Evolutionary conservation across 2,797 vertebrate species (phyloP), one percentile per base, ranked within the genome.

Genomic region (Martes flavigula): DNA sequence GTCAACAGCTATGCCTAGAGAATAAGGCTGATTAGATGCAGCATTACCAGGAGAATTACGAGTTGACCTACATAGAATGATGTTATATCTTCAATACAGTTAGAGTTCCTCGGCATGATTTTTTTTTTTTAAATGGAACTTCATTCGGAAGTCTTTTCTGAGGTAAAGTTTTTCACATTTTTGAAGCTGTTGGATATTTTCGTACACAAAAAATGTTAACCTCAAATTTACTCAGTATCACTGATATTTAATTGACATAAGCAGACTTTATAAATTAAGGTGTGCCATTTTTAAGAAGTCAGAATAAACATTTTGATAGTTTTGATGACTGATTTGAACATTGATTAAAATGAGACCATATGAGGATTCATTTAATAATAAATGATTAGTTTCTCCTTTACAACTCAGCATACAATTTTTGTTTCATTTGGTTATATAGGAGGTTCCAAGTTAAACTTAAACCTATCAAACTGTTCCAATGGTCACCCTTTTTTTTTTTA

Each of bases 1-100:
- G 30, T 21, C 38, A 0, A 4, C 3, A 27, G 3, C 0, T 43
- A 4, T 4, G 0, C 35, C 5, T 32, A 40, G 7, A 78, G 43
- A n/a, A 3, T 35, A 18, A 64, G 13, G 2, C 14, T 56, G 13
- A 40, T 6, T 25, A 27, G 2, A 25, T 0, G 18, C 9, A 75
- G 21, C 2, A 62, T 56, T 70, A 17, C 10, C 32, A 58, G 48
- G 32, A 35, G 1, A 73, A 48, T 94, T 51, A 7, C 38, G 77
- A 79, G 7, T 38, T 87, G 15, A 20, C 14, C 10, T 35, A 13
- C 21, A 48, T 8, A 43, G 12, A 18, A 82, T 68, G 3, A 54
- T 13, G 18, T 17, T 56, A 25, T 7, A 40, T 23, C 64, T 81
- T 87, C 32, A 81, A 15, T 32, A 21, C 4, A 81, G 5, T 40